A percentile compares a stretch with the other conserved stretches of the same genome.
phyloP scores from a whole-genome alignment of 2,888 invertebrate species.

The Drosophila siamana region DNA sequence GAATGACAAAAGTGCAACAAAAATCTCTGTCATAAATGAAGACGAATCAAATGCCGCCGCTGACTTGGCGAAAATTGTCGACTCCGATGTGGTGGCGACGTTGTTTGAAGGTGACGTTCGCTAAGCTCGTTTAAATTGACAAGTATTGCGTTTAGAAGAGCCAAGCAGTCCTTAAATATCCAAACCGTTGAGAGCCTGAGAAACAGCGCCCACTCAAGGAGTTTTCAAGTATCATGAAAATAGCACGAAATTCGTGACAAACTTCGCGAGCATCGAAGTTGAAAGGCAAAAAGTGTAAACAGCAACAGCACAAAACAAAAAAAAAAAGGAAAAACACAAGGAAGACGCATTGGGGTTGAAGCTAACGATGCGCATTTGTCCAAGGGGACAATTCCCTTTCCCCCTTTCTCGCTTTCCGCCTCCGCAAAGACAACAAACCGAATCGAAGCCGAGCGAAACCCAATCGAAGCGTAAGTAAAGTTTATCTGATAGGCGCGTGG shows the following conservation, averaged over 20 bases:
- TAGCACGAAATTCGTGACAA: constrained; percentile 56
- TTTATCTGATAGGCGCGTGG: constrained; percentile 76
- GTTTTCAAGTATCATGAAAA: constrained; percentile 55
- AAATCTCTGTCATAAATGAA: too few species aligned
- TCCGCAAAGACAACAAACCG: background rate
- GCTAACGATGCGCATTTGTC: constrained; percentile 59
- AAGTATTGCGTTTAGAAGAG: background rate
- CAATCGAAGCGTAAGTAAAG: constrained; percentile 59
- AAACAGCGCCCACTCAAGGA: constrained; percentile 13
- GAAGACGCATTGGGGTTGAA: constrained; percentile 30
- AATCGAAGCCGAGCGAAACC: background rate
- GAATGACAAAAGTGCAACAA: too few species aligned
- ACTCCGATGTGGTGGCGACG: background rate
- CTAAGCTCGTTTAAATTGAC: constrained; percentile 10
- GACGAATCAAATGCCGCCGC: constrained; percentile 53
- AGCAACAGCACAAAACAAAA: too few species aligned
- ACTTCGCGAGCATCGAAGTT: constrained; percentile 35
- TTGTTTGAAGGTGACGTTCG: background rate
- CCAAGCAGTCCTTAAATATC: constrained; percentile 19
- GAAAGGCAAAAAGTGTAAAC: background rate
- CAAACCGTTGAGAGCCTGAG: constrained; percentile 24
- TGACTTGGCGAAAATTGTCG: constrained; percentile 42
- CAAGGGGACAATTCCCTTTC: constrained; percentile 4
- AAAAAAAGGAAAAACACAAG: constrained; percentile 22
- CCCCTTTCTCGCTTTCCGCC: constrained; percentile 11